A percentile compares a stretch with the other conserved stretches of the same genome.
These are phyloP conservation scores for Ctenodactylus gundi DNA, from an alignment of 2,113 vertebrate species.

Conservation along the genomic window DNA sequence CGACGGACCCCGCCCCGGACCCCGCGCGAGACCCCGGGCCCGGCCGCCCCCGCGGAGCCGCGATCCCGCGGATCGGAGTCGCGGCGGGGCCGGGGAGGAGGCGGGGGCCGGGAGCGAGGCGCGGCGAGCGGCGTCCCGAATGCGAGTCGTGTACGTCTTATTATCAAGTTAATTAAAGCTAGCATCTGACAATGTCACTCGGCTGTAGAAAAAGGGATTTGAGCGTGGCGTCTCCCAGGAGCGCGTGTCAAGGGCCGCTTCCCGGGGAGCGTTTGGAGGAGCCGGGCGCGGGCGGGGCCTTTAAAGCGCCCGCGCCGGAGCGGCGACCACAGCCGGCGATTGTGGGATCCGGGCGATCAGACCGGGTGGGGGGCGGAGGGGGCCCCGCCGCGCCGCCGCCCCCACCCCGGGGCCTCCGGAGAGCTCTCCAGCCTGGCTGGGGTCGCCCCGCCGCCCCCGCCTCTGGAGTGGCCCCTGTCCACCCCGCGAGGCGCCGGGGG, in stretches of 20 bases:
- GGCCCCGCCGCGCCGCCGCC: constrained; percentile 54
- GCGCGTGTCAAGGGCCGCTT: constrained; percentile 96
- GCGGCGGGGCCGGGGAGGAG: background rate
- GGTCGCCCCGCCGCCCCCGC: constrained; percentile 57
- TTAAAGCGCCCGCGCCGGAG: constrained; percentile 82
- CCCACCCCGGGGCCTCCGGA: constrained; percentile 50
- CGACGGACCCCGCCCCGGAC: background rate
- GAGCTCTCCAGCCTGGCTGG: constrained; percentile 68
- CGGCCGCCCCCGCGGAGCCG: background rate
- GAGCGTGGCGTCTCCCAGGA: constrained; percentile 97
- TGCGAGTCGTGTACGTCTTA: constrained; percentile 96
- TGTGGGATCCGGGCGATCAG: constrained; percentile 96
- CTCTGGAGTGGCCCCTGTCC: constrained; percentile 84
- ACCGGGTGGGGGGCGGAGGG: constrained; percentile 72
- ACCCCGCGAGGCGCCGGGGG: constrained; percentile 85
- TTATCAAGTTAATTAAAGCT: constrained; percentile 99
- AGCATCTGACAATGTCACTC: constrained; percentile 99
- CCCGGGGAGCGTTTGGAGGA: constrained; percentile 90
- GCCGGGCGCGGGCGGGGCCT: constrained; percentile 77
- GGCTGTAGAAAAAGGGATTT: constrained; percentile 99
- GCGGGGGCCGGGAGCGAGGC: constrained; percentile 84
- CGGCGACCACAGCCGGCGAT: constrained; percentile 91
- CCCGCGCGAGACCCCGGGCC: background rate
- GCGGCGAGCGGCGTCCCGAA: constrained; percentile 90
- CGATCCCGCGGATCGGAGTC: constrained; percentile 51